Base-by-base conservation (phyloP, 2,888 invertebrate genomes). In the Harpalus rufipes region DNA sequence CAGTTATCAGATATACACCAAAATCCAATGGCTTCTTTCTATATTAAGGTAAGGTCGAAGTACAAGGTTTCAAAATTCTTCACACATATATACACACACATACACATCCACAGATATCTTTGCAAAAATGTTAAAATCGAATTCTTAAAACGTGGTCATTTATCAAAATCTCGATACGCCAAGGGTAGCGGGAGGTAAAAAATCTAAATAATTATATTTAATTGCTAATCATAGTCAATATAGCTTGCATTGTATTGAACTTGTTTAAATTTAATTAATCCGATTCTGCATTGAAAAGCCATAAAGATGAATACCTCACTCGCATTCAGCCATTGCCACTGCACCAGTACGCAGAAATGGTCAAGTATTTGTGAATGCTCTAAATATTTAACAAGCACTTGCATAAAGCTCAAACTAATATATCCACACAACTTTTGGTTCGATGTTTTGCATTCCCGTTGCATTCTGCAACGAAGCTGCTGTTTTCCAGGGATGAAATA, bases 341-440 rank as follows among this genome's bases (percentile, higher is more conserved):
- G 59, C 6, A 59, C 6, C 4, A 39, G 68, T 68, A 25, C n/a
- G 39, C 14, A 68, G 68, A 68, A 68, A 74, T 74, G 72, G 44
- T 74, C 44, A 74, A 74, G 72, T 7, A 44, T 16, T 44, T 74
- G 32, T 6, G 44, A 74, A 74, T 74, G 72, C 72, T 74, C 3
- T 18, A 74, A 74, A 74, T 74, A n/a, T n/a, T n/a, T n/a, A 74
- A 18, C 68, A 72, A 21, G 41, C 16, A 16, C 72, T 74, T 74
- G 72, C 41, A 74, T 74, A 41, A 8, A 39, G 39, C 68, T 32
- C 18, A 74, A n/a, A 68, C 51, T 51, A 41, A 44, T 74, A 74
- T 74, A 74, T 74, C 41, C 68, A 7, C 44, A 44, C 10, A 74
- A 18, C 44, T 18, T 74, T 16, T 41, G 39, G 14, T 41, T 72